Base-by-base conservation (phyloP, 2,888 invertebrate genomes). In the Drosophila ochracea region DNA sequence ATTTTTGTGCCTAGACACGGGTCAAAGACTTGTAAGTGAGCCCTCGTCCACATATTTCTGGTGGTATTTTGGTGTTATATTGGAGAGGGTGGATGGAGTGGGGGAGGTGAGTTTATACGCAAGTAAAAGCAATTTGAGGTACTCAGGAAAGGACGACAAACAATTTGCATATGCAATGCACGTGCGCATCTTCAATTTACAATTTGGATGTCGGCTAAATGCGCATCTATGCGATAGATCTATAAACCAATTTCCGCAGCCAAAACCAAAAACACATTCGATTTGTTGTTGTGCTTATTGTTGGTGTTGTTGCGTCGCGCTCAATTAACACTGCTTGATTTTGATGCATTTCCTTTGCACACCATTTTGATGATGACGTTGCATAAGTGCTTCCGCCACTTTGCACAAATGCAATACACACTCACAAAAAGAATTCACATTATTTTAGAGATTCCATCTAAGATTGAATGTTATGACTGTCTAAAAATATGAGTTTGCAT, bases 171-270 rank as follows among this genome's bases (percentile, higher is more conserved):
- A 84, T 89, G 89, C 90, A 66, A 69, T 87, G 84, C 90, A 89
- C 84, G 89, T 86, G 68, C 70, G 78, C 89, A 83, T 84, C 88
- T 82, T 84, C 84, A 87, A 89, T 89, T 87, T 76, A 76, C 87
- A 77, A 80, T 85, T 87, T 74, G 77, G 75, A 68, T 71, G 70
- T 25, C 68, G 64, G 76, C 74, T 71, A 76, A 83, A 86, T 84
- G 78, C 80, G 77, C 82, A 82, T 84, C 89, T 76, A 58, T 73
- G 73, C 74, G 76, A 70, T 67, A 68, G 68, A 89, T 89, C 90
- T 89, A 68, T 78, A 87, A 84, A 73, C 90, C 88, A 84, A 85
- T 85, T 85, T 85, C 85, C 85, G 78, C 59, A 52, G 68, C 67
- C 62, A 68, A 37, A 79, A 63, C 76, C 73, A 73, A 73, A 78